Base-by-base conservation (phyloP, 1,140 invertebrate species). In the Cydia splendana region DNA sequence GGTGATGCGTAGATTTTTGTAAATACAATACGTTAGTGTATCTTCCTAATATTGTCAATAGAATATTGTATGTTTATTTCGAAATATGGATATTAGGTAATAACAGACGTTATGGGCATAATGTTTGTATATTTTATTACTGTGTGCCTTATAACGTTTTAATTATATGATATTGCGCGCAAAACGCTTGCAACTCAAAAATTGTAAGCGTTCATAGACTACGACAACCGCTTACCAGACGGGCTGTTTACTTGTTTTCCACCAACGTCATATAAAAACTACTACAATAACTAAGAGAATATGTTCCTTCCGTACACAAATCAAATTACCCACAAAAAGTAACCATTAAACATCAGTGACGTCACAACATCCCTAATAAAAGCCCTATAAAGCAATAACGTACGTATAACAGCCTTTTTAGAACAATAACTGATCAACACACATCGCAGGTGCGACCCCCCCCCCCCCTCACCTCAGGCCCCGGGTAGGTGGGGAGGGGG, bases 401-500 rank as follows among this genome's bases (percentile, higher is more conserved):
- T n/a, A 53, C 51, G 51, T 53, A 53, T 53, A 53, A 53, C 57
- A 24, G 15, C 30, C 67, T 38, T 38, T 62, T 38, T 71, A 38
- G 34, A 71, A 38, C 30, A 71, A 34, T 38, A 38, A 71, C 34
- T 71, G 67, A 69, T 69, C 65, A 34, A 38, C 65, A 69, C 65
- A 69, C 65, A 69, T 69, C 65, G 65, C 65, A 69, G 65, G 65
- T 69, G 57, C 57, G 57, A 62, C 71, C 42, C 71, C 34, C 71
- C 71, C 69, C 34, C 38, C 13, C 7, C 69, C 69, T 76, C 75
- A 65, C 76, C 73, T 18, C 78, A 76, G 79, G 81, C 76, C 76
- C 75, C 2, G 67, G 74, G 75, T 78, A 69, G 73, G 75, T 76
- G 69, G 81, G 71, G 80, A 79, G 78, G 84, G 77, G 84, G 82